A percentile compares a stretch with the other conserved stretches of the same genome.
phyloP scores from a whole-genome alignment of 2,113 vertebrate species.

The Phylloscopus trochiloides region DNA sequence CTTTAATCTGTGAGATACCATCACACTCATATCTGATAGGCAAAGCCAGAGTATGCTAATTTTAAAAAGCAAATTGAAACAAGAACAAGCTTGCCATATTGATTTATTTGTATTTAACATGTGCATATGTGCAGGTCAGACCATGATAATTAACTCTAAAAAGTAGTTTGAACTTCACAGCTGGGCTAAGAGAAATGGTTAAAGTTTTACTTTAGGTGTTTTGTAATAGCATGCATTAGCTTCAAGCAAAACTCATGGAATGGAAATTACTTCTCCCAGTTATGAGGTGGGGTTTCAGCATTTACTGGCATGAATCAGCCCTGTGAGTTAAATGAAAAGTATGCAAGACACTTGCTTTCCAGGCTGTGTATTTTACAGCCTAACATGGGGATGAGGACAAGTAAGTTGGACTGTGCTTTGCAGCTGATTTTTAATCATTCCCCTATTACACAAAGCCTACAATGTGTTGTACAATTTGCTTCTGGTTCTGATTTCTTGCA shows the following conservation, averaged over 20 bases:
- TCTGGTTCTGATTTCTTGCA: neutral
- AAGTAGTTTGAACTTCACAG: constrained; percentile 58
- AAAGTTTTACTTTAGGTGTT: constrained; percentile 50
- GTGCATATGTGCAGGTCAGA: constrained; percentile 26
- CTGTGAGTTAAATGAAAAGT: constrained; percentile 52
- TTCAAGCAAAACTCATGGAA: constrained; percentile 44
- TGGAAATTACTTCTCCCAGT: constrained; percentile 61
- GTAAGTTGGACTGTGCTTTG: neutral
- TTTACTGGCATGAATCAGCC: constrained; percentile 49
- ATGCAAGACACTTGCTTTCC: constrained; percentile 40
- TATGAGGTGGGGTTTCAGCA: constrained; percentile 43
- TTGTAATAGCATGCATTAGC: constrained; percentile 52
- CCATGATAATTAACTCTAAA: constrained; percentile 48
- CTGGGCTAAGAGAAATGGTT: constrained; percentile 45
- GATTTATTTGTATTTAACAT: constrained; percentile 51
- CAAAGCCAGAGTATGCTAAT: constrained; percentile 64
- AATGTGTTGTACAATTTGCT: neutral
- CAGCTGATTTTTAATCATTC: neutral
- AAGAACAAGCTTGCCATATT: constrained; percentile 52
- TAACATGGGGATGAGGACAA: neutral
- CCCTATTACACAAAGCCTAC: neutral
- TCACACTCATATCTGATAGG: constrained; percentile 66
- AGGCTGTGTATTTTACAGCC: neutral
- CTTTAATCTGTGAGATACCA: constrained; percentile 73
- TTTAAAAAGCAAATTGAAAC: constrained; percentile 53